Conservation (phyloP, 2,888 invertebrate species). For the Hermodice carunculata region DNA sequence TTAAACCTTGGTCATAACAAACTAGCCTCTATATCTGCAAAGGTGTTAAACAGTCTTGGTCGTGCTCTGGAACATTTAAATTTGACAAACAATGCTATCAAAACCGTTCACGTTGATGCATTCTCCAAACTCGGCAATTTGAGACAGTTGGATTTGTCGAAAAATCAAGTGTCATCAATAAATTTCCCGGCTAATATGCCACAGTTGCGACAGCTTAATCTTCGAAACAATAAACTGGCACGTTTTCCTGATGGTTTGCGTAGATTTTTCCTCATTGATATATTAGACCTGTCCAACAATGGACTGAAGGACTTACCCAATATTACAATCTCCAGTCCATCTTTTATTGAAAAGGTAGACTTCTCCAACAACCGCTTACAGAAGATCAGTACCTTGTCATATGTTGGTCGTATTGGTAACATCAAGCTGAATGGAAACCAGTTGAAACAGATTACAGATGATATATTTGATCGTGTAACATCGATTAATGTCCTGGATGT, state of each 20-base stretch:
- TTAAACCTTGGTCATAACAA: slow-evolving; percentile 7
- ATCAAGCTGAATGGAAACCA: slow-evolving; percentile 17
- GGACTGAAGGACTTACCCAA: slow-evolving; percentile 8
- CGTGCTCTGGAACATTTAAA: slow-evolving; percentile 22
- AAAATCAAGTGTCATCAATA: slow-evolving; percentile 10
- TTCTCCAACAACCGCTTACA: slow-evolving; percentile 23
- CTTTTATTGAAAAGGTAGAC: slow-evolving; percentile 25
- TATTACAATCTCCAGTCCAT: slow-evolving; percentile 19
- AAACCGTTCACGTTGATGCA: slow-evolving; percentile 8
- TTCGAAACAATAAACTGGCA: slow-evolving; percentile 21
- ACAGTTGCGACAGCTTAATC: slow-evolving; percentile 21
- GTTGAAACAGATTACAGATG: slow-evolving; percentile 3
- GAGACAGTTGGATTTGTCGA: slow-evolving; percentile 25
- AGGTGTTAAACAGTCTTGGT: slow-evolving; percentile 22
- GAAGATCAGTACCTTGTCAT: slow-evolving; percentile 8
- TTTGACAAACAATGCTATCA: slow-evolving; percentile 15
- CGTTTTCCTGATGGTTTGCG: slow-evolving; percentile 19
- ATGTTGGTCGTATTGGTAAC: slow-evolving; percentile 18
- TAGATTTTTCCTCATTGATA: slow-evolving; percentile 16
- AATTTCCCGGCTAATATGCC: slow-evolving; percentile 29
- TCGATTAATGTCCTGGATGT: slow-evolving; percentile 18
- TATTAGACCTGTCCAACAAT: slow-evolving; percentile 20
- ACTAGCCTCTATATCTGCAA: slow-evolving; percentile 4
- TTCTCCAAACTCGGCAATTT: slow-evolving; percentile 9
- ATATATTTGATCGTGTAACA: slow-evolving; percentile 19